Conservation (phyloP, 2,113 vertebrate genomes). For the Phoxinus phoxinus region DNA sequence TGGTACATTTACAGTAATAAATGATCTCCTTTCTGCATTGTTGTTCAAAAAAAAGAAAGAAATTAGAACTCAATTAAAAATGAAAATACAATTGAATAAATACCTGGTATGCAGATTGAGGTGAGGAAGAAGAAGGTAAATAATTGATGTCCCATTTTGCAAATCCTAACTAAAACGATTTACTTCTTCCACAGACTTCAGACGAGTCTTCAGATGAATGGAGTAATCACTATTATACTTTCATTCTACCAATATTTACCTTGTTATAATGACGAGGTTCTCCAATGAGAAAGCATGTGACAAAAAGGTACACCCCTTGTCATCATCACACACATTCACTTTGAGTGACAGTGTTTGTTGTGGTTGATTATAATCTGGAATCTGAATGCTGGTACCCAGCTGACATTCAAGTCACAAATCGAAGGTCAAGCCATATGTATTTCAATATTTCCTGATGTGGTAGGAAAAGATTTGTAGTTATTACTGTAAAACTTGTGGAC, state of each 20-base stretch:
- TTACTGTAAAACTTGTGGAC: background rate
- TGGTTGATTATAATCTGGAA: constrained; percentile 60
- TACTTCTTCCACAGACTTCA: background rate
- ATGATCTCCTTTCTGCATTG: background rate
- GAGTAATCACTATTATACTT: constrained; percentile 17
- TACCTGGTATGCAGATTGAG: constrained; percentile 43
- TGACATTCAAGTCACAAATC: background rate
- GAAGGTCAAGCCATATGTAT: constrained; percentile 17
- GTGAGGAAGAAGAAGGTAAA: background rate
- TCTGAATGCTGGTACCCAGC: constrained; percentile 13
- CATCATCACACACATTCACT: background rate
- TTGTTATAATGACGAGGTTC: background rate
- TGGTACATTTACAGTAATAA: background rate
- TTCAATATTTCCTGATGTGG: constrained; percentile 3
- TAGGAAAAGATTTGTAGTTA: background rate
- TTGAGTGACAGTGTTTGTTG: constrained; percentile 53
- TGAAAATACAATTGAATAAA: constrained; percentile 3
- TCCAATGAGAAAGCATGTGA: constrained; percentile 22
- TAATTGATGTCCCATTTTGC: constrained; percentile 41
- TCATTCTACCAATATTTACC: constrained; percentile 64
- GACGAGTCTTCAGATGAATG: background rate
- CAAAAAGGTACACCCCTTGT: constrained; percentile 34
- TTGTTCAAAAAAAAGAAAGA: background rate
- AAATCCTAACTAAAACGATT: background rate
- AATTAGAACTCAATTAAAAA: background rate